Evolutionary conservation across 2,888 invertebrate species (phyloP), one percentile per base, ranked within the genome.

Genomic region (Balanococcus diminutus): DNA sequence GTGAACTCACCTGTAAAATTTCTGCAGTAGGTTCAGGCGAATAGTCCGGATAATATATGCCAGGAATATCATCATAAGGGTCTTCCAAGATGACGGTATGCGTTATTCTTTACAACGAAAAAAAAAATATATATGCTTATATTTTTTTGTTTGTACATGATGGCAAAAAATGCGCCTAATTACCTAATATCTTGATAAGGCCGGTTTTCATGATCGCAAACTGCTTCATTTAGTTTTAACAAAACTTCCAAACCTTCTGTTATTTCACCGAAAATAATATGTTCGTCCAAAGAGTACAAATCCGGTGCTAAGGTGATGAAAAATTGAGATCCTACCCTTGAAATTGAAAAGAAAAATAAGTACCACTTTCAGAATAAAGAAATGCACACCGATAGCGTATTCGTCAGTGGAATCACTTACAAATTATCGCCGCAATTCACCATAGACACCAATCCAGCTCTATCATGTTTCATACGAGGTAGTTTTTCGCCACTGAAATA

Each of bases 71-170:
- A 88, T 95, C 95, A 90, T 94, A 99, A 0, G 99, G 99, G 91
- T 99, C 99, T 89, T 98, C 96, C 22, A 99, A 91, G 61, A 99
- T 92, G 0, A 99, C 95, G 0, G 98, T 99, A 89, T 99, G 99
- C 0, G 98, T 97, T 87, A 99, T 96, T 88, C 99, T 25, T 16
- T 14, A n/a, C n/a, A 11, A n/a, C 46, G n/a, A 3, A 46, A 16
- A n/a, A n/a, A 14, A 9, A 42, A 42, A 0, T 42, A 9, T 11
- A 81, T 28, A n/a, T n/a, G n/a, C n/a, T n/a, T n/a, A n/a, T 14
- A 36, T 31, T 61, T 81, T 25, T 72, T 36, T 5, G 14, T 28
- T 72, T 42, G 28, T 36, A 81, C 14, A 28, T 11, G 9, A n/a
- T n/a, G n/a, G n/a, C n/a, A n/a, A n/a, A n/a, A n/a, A n/a, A n/a